Conservation (phyloP, 2,797 vertebrate genomes). For the Neosalanx taihuensis region DNA sequence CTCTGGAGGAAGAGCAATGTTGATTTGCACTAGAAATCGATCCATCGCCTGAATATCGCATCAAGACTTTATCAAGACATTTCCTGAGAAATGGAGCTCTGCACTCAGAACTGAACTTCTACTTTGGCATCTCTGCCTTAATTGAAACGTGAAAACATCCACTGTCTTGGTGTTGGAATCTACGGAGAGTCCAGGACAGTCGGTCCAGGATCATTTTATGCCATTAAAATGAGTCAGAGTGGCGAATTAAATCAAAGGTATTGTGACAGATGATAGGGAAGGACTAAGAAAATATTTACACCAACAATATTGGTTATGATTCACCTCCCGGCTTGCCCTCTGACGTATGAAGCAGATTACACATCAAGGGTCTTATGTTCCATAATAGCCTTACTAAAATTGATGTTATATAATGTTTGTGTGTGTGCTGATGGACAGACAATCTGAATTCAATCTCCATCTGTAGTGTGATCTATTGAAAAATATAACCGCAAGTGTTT, state of each 20-base stretch:
- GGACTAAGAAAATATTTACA: background rate
- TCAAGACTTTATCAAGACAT: no score
- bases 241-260: no score
- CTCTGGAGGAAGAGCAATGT: conserved; percentile 67
- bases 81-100: background rate
- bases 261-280: background rate
- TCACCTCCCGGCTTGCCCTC: background rate
- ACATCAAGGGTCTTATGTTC: conserved; percentile 21
- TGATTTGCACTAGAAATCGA: conserved; percentile 46
- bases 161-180: background rate
- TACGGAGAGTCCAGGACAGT: background rate
- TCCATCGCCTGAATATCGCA: no score
- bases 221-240: background rate
- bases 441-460: conserved; percentile 11
- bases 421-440: conserved; percentile 11
- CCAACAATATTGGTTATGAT: background rate
- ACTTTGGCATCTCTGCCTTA: conserved; percentile 52
- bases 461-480: conserved; percentile 5
- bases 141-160: conserved; percentile 13
- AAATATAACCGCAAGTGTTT: conserved; percentile 30
- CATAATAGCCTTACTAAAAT: conserved; percentile 50
- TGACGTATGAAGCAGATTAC: background rate
- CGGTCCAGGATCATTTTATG: background rate
- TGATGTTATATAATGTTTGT: conserved; percentile 21
- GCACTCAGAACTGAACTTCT: background rate